These are phyloP conservation scores for Prionailurus viverrinus DNA, from an alignment of 2,113 vertebrate species.

Conservation along the genomic window DNA sequence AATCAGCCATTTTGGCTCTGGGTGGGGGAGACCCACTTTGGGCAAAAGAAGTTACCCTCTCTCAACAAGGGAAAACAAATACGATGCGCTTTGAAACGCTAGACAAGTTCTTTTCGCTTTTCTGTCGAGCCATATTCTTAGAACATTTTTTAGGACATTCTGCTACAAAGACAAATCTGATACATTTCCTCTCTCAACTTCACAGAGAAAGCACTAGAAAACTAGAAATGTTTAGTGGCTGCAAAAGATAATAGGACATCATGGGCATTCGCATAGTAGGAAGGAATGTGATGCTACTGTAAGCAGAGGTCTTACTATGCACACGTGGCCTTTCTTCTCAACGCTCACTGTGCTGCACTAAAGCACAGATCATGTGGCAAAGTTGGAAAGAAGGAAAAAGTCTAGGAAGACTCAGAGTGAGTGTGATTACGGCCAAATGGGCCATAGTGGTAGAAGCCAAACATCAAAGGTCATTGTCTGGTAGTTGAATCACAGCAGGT, in stretches of 20 bases:
- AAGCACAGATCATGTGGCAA: too few species aligned
- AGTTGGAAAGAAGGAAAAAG: neutral
- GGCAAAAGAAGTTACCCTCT: neutral
- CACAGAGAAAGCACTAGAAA: neutral
- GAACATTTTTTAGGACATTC: neutral
- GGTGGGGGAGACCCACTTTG: neutral
- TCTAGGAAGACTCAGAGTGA: neutral
- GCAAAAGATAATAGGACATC: neutral
- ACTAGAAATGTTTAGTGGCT: neutral
- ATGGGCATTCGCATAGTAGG: neutral
- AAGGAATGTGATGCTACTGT: neutral
- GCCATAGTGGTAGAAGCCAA: fast-evolving
- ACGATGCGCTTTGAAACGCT: neutral
- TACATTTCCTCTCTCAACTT: neutral
- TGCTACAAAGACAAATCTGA: neutral
- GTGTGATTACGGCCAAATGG: neutral
- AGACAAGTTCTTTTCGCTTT: neutral
- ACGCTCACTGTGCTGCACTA: neutral
- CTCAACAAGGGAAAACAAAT: neutral
- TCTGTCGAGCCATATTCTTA: neutral
- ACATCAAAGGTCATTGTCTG: neutral
- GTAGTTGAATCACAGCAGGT: neutral
- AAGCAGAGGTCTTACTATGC: neutral
- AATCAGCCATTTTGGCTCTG: neutral
- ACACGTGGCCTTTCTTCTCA: neutral